Evolutionary conservation across 1,140 invertebrate species (phyloP).

Genomic region (Heliconius congener): DNA sequence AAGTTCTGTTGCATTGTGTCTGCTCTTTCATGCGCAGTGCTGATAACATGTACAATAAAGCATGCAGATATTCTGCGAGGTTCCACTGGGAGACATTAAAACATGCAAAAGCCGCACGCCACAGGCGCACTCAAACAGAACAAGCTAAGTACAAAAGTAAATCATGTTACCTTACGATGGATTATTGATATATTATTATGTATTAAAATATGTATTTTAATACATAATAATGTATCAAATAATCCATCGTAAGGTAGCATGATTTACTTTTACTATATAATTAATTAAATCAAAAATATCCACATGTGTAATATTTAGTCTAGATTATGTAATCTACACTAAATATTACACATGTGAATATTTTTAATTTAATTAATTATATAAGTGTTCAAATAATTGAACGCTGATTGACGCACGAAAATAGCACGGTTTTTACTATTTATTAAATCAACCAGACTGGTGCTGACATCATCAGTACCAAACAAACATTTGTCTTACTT

Average conservation of each 20-base stretch:
- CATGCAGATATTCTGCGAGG: slow-evolving; percentile 44
- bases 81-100: slow-evolving; percentile 49
- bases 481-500: background rate
- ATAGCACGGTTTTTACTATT: slow-evolving; percentile 34
- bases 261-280: background rate
- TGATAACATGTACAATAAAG: slow-evolving; percentile 48
- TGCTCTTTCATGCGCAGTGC: slow-evolving; percentile 29
- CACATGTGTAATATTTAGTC: background rate
- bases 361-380: slow-evolving; percentile 19
- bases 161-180: background rate
- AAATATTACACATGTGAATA: background rate
- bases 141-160: background rate
- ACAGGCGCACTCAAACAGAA: slow-evolving; percentile 22
- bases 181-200: background rate
- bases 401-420: slow-evolving; percentile 46
- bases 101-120: slow-evolving; percentile 40
- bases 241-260: too few species aligned
- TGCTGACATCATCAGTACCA: slow-evolving; percentile 49
- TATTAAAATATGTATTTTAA: too few species aligned
- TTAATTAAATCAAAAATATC: slow-evolving; percentile 12
- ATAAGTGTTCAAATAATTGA: slow-evolving; percentile 27
- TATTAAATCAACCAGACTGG: slow-evolving; percentile 43
- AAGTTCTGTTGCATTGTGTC: slow-evolving; percentile 6
- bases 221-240: too few species aligned
- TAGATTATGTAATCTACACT: background rate